Base-by-base conservation (phyloP, 2,113 vertebrate genomes). In the Seriola aureovittata region DNA sequence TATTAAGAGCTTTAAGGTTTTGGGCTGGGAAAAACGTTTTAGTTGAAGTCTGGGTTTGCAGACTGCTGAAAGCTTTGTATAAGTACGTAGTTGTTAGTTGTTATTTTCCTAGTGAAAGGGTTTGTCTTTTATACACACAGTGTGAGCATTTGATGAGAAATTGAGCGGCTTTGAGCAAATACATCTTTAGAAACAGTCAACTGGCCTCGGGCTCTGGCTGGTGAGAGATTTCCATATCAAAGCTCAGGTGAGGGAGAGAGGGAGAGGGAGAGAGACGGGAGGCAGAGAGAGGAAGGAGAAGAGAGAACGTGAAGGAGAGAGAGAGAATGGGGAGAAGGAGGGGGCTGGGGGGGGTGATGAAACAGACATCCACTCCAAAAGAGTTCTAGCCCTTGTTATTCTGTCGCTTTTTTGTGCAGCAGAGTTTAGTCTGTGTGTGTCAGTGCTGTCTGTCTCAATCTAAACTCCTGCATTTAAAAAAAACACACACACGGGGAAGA, bases 201-300 rank as follows among this genome's bases (percentile, higher is more conserved):
- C 91, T 92, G 85, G 92, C 91, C 88, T 86, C 73, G 3, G 89
- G 90, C 87, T 90, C 85, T 83, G 84, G 89, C 86, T 93, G 86
- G 85, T 85, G 86, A 86, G 82, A 84, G 85, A 94, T 94, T 93
- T 94, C 91, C 93, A 95, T 95, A 93, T 96, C 92, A 94, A 94
- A 95, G 93, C 90, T 92, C 89, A 94, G 93, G 93, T 94, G 90
- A 92, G 89, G 81, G 86, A 78, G 84, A 44, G 60, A 87, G 78
- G 70, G 50, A 65, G 74, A 34, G 13, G 25, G 29, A 29, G 29
- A 29, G 29, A 29, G 29, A 23, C 29, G 80, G 48, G 63, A 82
- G 78, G 65, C 21, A 82, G 84, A 68, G 52, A 29, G 72, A 67
- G 70, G 34, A 62, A 84, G 71, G 54, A 60, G 71, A 64, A 66